phyloP scores from a whole-genome alignment of 2,797 vertebrate species.

The Anableps anableps region DNA sequence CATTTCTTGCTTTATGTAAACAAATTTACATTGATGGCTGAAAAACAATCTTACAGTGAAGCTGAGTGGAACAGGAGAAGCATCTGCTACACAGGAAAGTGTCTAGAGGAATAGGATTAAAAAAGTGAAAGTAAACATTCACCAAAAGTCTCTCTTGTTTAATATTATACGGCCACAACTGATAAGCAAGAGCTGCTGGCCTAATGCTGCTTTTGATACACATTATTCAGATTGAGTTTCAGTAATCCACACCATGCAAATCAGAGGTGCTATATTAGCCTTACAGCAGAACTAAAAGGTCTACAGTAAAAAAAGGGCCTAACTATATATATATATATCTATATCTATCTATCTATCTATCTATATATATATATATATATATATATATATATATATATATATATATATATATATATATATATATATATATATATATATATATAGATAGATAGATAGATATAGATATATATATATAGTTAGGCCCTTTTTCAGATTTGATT shows the following conservation, averaged over 20 bases:
- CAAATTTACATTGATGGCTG: not conserved
- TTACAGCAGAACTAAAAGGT: not conserved
- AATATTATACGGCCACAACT: not conserved
- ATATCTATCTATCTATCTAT: too few relatives aligned
- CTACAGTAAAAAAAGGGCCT: not conserved
- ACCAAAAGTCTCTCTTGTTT: not conserved
- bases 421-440: too few relatives aligned
- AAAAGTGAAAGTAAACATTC: not conserved
- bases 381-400: too few relatives aligned
- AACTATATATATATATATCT: too few relatives aligned
- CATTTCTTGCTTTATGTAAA: not conserved
- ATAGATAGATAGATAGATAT: too few relatives aligned
- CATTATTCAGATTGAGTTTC: slow-evolving; percentile 7
- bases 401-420: too few relatives aligned
- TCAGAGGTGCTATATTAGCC: not conserved
- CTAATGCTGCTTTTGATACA: not conserved
- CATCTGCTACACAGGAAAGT: not conserved
- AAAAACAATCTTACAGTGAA: not conserved
- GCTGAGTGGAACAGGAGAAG: not conserved
- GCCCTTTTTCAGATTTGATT: not conserved
- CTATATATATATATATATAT: too few relatives aligned
- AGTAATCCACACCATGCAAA: not conserved
- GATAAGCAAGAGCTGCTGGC: not conserved
- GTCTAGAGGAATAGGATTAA: not conserved
- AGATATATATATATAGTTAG: not conserved